Evolutionary conservation across 92 coral and sea anemone genomes (phyloP).

Genomic region (Actinernus sp.): DNA sequence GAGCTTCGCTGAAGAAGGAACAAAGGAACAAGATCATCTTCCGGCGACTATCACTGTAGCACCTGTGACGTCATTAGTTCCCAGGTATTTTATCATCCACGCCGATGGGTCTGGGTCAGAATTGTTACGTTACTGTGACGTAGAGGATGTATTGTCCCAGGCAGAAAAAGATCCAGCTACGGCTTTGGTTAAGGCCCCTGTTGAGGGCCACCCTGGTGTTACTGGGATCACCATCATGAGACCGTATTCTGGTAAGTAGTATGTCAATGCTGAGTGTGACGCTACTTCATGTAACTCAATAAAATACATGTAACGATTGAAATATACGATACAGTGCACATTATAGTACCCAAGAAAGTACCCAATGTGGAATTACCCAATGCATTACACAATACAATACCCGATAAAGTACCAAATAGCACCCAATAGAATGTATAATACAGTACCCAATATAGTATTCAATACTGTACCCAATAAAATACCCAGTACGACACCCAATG

Average conservation of each 20-base stretch:
- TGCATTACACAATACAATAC: no score
- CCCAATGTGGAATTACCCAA: no score
- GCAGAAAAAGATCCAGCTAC: conserved; percentile 86
- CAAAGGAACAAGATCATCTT: conserved; percentile 1
- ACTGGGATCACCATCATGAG: conserved; percentile 87
- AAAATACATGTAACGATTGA: no score
- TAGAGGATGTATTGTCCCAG: conserved; percentile 69
- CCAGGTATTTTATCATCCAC: conserved; percentile 79
- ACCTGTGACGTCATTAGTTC: conserved; percentile 56
- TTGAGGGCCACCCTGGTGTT: conserved; percentile 88
- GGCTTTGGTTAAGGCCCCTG: conserved; percentile 89
- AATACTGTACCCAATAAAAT: no score
- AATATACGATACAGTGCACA: no score
- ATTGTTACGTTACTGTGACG: conserved; percentile 82
- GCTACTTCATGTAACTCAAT: background rate
- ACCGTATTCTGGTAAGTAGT: conserved; percentile 82
- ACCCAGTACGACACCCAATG: no score
- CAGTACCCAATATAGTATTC: no score
- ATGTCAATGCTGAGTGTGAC: conserved; percentile 6
- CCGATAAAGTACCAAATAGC: no score
- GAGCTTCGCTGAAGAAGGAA: background rate
- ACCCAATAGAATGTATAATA: no score
- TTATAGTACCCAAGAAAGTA: no score
- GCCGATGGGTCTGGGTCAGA: conserved; percentile 98
- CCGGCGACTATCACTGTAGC: background rate